Conservation (phyloP, 2,113 vertebrate genomes). For the Murina feae region DNA sequence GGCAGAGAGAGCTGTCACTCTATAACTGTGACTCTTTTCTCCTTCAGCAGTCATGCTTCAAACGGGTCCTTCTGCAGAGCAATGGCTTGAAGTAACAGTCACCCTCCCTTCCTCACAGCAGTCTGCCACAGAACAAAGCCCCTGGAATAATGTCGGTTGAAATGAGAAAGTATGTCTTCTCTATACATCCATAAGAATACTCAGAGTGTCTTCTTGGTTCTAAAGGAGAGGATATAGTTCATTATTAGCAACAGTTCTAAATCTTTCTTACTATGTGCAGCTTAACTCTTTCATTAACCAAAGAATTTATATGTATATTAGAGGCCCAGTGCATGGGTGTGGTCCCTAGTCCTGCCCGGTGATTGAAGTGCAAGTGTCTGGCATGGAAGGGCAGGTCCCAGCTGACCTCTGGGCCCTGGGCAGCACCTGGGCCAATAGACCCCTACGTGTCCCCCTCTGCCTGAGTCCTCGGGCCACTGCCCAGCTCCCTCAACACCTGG, state of each 20-base stretch:
- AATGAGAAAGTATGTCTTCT: background rate
- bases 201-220: background rate
- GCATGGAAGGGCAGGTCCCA: too few relatives aligned
- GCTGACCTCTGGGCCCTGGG: too few relatives aligned
- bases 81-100: conserved; percentile 37
- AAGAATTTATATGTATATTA: too few relatives aligned
- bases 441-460: too few relatives aligned
- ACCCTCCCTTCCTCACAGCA: conserved; percentile 21
- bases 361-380: too few relatives aligned
- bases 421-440: too few relatives aligned
- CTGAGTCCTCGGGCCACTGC: too few relatives aligned
- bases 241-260: background rate
- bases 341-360: too few relatives aligned
- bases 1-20: conserved; percentile 15
- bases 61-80: conserved; percentile 31
- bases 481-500: too few relatives aligned
- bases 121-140: conserved; percentile 11
- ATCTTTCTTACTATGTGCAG: background rate
- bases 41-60: conserved; percentile 46
- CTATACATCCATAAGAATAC: background rate
- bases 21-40: conserved; percentile 28
- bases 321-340: too few relatives aligned
- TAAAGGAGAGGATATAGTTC: background rate
- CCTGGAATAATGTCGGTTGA: background rate
- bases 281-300: background rate